Percentiles rank a stretch among this genome's conserved stretches.
Evolutionary conservation across 2,888 invertebrate species (phyloP).

Genomic region (Epistrophe grossulariae): DNA sequence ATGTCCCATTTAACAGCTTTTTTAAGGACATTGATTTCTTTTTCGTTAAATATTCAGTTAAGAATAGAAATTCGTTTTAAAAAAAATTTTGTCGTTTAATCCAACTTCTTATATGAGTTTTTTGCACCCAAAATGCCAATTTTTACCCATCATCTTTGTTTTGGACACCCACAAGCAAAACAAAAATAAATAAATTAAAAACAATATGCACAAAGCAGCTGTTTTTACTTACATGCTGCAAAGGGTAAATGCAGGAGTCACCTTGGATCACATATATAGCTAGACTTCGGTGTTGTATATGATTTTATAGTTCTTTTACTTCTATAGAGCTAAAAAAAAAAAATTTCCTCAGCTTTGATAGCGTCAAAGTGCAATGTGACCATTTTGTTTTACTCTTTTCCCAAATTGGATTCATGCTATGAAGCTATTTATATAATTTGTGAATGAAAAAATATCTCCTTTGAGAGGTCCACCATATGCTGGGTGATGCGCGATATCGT

Average conservation of each 20-base stretch:
- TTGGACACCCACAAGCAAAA: background rate
- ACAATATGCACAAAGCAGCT: background rate
- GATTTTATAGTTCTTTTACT: background rate
- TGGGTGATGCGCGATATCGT: constrained; percentile 32
- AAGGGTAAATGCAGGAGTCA: too few relatives aligned
- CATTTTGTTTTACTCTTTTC: constrained; percentile 29
- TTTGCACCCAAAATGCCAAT: background rate
- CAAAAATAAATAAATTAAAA: background rate
- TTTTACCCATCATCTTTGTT: background rate
- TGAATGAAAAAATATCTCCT: background rate
- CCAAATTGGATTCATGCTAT: constrained; percentile 61
- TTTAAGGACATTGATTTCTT: too few relatives aligned
- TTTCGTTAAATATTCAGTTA: too few relatives aligned
- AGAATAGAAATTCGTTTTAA: too few relatives aligned
- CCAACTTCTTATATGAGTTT: too few relatives aligned
- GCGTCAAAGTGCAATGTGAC: constrained; percentile 45
- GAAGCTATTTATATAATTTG: constrained; percentile 26
- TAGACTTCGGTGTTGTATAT: background rate
- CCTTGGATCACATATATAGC: background rate
- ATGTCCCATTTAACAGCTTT: too few relatives aligned
- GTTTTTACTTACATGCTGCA: background rate
- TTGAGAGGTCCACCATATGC: background rate
- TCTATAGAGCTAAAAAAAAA: constrained; percentile 20
- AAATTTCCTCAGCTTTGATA: constrained; percentile 32
- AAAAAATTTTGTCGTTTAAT: too few relatives aligned